A percentile compares a stretch with the other conserved stretches of the same genome.
Evolutionary conservation across 2,113 vertebrate genomes (phyloP).

Genomic region (Corythaeola cristata): DNA sequence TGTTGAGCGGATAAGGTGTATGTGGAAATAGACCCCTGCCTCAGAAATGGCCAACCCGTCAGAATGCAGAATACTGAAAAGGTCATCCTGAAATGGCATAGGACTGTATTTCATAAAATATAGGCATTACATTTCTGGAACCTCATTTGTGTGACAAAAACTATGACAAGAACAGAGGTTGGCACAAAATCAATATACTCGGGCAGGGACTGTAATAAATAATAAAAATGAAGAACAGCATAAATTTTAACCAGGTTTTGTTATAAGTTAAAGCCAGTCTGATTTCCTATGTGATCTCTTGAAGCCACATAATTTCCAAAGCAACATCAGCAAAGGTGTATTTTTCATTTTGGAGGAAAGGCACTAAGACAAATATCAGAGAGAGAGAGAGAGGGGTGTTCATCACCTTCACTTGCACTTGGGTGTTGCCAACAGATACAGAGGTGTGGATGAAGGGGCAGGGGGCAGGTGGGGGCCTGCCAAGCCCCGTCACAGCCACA

Average conservation of each 20-base stretch:
- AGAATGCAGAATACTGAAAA: conserved; percentile 64
- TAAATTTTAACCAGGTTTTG: conserved; percentile 63
- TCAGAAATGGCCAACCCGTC: conserved; percentile 20
- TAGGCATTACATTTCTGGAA: conserved; percentile 65
- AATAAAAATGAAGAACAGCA: conserved; percentile 64
- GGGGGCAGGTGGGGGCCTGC: not conserved
- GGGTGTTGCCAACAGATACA: not conserved
- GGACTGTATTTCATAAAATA: conserved; percentile 58
- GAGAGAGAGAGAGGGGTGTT: not conserved
- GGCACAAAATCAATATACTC: conserved; percentile 73
- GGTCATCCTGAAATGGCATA: conserved; percentile 62
- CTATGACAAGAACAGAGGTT: conserved; percentile 67
- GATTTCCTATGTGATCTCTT: conserved; percentile 51
- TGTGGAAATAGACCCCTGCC: not conserved
- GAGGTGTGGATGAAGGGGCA: not conserved
- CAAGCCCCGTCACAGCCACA: not conserved
- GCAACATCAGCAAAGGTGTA: not conserved
- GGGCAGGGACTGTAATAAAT: conserved; percentile 58
- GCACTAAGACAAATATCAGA: not conserved
- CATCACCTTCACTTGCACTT: not conserved
- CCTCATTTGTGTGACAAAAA: conserved; percentile 72
- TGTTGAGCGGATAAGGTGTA: conserved; percentile 3
- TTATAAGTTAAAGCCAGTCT: conserved; percentile 43
- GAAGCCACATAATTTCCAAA: conserved; percentile 37
- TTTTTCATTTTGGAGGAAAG: conserved; percentile 39